A percentile compares a stretch with the other conserved stretches of the same genome.
These are phyloP conservation scores for Sebastes oblongus DNA, from an alignment of 2,797 vertebrate species.

Conservation along the genomic window DNA sequence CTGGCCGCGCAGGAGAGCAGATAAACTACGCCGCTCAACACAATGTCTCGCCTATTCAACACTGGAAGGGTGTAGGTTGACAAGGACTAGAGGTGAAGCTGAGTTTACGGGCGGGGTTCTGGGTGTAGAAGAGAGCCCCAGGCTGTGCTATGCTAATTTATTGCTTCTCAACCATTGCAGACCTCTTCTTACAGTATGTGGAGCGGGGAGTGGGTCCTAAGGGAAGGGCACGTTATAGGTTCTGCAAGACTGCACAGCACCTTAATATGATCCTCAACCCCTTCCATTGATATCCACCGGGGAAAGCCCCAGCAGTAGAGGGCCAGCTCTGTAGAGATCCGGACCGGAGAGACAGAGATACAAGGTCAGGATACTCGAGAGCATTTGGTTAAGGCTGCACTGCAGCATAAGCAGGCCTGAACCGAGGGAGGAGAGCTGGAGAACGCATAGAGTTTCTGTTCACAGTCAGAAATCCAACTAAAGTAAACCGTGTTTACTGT, in stretches of 20 bases:
- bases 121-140: constrained; percentile 7
- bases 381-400: not conserved
- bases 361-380: constrained; percentile 20
- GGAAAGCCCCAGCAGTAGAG: constrained; percentile 9
- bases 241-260: constrained; percentile 22
- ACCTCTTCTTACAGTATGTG: constrained; percentile 1
- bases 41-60: constrained; percentile 62
- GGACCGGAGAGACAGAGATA: constrained; percentile 25
- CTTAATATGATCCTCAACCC: constrained; percentile 22
- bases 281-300: constrained; percentile 17
- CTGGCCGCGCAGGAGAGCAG: constrained; percentile 59
- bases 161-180: not conserved
- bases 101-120: constrained; percentile 34
- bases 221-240: constrained; percentile 21
- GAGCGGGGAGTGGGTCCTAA: constrained; percentile 4
- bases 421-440: not conserved
- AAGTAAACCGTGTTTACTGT: constrained; percentile 14
- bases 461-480: constrained; percentile 3
- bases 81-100: constrained; percentile 24
- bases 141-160: constrained; percentile 31
- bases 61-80: constrained; percentile 26
- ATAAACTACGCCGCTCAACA: constrained; percentile 62
- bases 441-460: not conserved
- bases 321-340: constrained; percentile 21
- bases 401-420: not conserved